A percentile compares a stretch with the other conserved stretches of the same genome.
Conservation (phyloP, 1,140 invertebrate species). For the Pseudomyrmex concolor region DNA sequence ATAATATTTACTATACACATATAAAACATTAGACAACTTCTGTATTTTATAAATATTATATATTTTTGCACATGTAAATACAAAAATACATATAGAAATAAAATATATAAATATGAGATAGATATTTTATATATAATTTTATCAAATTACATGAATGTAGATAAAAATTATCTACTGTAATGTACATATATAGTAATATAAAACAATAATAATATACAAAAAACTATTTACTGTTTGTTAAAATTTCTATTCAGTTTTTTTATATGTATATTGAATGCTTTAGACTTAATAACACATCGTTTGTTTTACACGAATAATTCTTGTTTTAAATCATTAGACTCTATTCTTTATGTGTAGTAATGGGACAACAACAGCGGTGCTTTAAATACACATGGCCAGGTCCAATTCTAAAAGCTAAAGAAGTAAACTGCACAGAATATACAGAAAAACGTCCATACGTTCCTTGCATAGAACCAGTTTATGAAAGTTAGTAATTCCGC, state of each 20-base stretch:
- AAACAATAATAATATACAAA: constrained; percentile 4
- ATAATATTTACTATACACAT: neutral
- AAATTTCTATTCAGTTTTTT: neutral
- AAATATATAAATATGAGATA: no score
- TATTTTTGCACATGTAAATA: constrained; percentile 16
- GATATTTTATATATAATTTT: no score
- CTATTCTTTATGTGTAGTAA: constrained; percentile 34
- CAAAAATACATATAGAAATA: constrained; percentile 36
- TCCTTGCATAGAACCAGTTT: constrained; percentile 69
- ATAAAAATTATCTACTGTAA: no score
- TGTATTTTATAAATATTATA: constrained; percentile 10
- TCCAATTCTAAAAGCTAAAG: neutral
- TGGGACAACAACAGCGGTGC: constrained; percentile 39
- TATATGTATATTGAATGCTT: neutral
- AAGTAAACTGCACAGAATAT: neutral
- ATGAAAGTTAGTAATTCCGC: constrained; percentile 50
- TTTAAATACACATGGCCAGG: constrained; percentile 73
- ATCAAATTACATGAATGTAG: no score
- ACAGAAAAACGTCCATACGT: neutral
- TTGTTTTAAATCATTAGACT: constrained; percentile 5
- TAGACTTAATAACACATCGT: neutral
- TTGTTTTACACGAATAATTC: neutral
- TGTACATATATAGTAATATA: neutral
- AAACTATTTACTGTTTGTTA: neutral
- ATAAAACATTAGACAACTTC: neutral